Evolutionary conservation across 2,113 vertebrate genomes (phyloP), one percentile per base, ranked within the genome.

Genomic region (Choloepus hoffmanni): DNA sequence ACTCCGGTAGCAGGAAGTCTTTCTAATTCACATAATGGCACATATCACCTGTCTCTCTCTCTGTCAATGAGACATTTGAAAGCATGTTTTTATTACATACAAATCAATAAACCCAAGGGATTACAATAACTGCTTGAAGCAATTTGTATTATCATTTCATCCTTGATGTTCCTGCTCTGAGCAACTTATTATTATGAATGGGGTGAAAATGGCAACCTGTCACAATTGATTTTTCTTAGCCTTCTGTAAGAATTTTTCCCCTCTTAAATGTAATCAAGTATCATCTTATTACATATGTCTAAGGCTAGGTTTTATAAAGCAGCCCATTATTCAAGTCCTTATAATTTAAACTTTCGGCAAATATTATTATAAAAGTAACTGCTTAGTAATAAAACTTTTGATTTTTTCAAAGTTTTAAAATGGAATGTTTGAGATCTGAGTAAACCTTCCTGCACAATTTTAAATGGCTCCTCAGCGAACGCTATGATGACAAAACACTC

Each of bases 41-140:
- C 76, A 63, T 94, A 97, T 98, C 96, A 98, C 98, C 96, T 98
- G 95, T 98, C 98, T 97, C 94, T 93, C 94, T 98, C 94, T 93
- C 94, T 98, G 97, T 96, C 98, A 98, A 68, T 78, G 97, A 98
- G 98, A 98, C 97, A 86, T 97, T 92, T 98, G 97, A 98, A 98
- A 98, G 98, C 98, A 98, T 98, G 98, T 98, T 98, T 98, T 98
- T 98, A 98, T 98, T 98, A 98, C 98, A 98, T 97, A 98, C 97
- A 98, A 98, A 99, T 98, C 98, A 98, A 98, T 98, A 98, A 85
- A 95, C 98, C 97, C 98, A 65, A 95, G 97, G 97, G 98, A 98
- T 95, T 96, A 96, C 95, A 98, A 95, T 97, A 98, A 97, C 98
- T 97, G 97, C 98, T 97, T 76, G 94, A 92, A 97, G 98, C 98